Conservation (phyloP, 1,140 invertebrate species). For the Drosophila pachea region DNA sequence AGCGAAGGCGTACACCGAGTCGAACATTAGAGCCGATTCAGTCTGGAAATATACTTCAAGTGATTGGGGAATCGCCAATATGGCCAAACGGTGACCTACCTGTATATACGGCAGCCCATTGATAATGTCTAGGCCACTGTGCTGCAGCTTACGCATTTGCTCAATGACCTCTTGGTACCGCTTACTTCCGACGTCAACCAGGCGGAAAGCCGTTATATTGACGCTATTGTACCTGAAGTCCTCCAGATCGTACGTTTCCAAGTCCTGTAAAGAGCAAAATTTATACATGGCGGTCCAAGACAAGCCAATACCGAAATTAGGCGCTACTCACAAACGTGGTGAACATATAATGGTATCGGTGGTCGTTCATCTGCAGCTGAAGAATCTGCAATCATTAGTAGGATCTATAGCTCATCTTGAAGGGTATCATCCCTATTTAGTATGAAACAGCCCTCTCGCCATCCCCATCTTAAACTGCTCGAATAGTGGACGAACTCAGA, state of each 20-base stretch:
- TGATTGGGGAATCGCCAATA: not conserved
- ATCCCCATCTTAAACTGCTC: no score
- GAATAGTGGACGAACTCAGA: no score
- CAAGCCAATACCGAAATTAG: not conserved
- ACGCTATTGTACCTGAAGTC: conserved; percentile 96
- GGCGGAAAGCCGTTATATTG: conserved; percentile 94
- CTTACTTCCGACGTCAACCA: conserved; percentile 89
- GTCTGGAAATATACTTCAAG: conserved; percentile 82
- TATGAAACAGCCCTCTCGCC: not conserved
- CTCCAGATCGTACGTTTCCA: conserved; percentile 94
- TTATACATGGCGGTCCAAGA: no score
- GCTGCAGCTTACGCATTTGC: conserved; percentile 93
- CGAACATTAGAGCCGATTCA: conserved; percentile 93
- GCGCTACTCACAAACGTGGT: conserved; percentile 85
- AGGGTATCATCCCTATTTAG: not conserved
- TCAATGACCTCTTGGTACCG: conserved; percentile 87
- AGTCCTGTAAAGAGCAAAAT: conserved; percentile 80
- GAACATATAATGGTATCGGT: conserved; percentile 95
- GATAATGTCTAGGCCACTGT: conserved; percentile 65
- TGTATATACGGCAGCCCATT: conserved; percentile 66
- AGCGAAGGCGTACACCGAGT: conserved; percentile 93
- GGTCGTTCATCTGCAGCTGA: conserved; percentile 93
- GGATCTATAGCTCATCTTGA: not conserved
- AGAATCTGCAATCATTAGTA: conserved; percentile 52
- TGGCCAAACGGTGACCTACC: conserved; percentile 32